These are phyloP conservation scores for Picus viridis DNA, from an alignment of 2,797 vertebrate species.

Conservation along the genomic window DNA sequence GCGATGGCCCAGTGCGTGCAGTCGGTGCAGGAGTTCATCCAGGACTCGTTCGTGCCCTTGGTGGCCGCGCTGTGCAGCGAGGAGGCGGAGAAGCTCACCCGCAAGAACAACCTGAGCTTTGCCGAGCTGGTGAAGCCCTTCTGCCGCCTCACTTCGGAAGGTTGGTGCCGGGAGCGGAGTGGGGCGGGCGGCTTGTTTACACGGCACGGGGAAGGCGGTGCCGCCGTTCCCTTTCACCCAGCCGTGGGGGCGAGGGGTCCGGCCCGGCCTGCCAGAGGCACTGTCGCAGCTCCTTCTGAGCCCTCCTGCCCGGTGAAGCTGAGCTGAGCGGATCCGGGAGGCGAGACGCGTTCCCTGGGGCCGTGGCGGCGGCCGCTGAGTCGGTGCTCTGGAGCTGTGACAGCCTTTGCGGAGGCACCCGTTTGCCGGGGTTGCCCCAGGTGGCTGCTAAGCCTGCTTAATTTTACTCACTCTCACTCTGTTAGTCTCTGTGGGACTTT, in stretches of 20 bases:
- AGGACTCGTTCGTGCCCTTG: conserved; percentile 96
- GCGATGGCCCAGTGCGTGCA: conserved; percentile 95
- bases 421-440: neutral
- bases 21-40: conserved; percentile 96
- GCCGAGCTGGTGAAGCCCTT: conserved; percentile 94
- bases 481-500: neutral
- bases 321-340: neutral
- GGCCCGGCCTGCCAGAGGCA: neutral
- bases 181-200: conserved; percentile 20
- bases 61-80: conserved; percentile 95
- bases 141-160: conserved; percentile 95
- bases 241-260: neutral
- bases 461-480: accelerated
- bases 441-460: neutral
- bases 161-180: conserved; percentile 75
- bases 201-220: neutral
- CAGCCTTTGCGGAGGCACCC: neutral
- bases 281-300: neutral
- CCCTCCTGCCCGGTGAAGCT: neutral
- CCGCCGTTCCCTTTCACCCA: neutral
- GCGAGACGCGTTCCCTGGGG: too few species aligned
- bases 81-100: conserved; percentile 90
- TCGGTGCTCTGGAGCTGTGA: neutral
- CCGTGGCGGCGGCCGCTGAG: neutral
- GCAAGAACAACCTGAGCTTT: conserved; percentile 93